phyloP scores from a whole-genome alignment of 2,113 vertebrate genomes.

The Albula glossodonta region DNA sequence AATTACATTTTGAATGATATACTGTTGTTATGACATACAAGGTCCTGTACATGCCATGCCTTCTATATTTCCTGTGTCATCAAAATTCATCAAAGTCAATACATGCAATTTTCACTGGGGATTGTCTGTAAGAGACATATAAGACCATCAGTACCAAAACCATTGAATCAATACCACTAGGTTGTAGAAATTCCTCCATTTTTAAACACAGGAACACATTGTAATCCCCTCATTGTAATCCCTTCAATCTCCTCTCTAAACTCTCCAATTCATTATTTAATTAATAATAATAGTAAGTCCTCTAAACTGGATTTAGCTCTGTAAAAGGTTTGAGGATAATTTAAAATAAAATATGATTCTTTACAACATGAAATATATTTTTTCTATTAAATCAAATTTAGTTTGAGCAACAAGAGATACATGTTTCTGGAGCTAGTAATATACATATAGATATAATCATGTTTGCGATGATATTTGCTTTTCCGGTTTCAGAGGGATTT shows the following conservation, averaged over 20 bases:
- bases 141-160: not conserved
- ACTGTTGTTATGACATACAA: not conserved
- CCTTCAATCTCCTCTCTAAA: not conserved
- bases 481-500: not conserved
- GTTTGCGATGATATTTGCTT: not conserved
- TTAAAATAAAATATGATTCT: too few species aligned
- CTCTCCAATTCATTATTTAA: not conserved
- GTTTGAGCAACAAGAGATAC: not conserved
- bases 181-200: too few species aligned
- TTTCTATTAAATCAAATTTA: too few species aligned
- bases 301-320: too few species aligned
- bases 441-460: too few species aligned
- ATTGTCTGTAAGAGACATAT: not conserved
- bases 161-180: not conserved
- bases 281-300: not conserved
- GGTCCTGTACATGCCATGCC: not conserved
- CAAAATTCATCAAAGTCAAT: not conserved
- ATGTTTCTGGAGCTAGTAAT: not conserved
- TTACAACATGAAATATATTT: too few species aligned
- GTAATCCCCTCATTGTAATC: too few species aligned
- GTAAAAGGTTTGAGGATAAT: too few species aligned
- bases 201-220: too few species aligned
- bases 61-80: not conserved
- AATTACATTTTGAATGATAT: not conserved
- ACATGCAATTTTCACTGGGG: not conserved